A percentile compares a stretch with the other conserved stretches of the same genome.
These are phyloP conservation scores for Hyles euphorbiae DNA, from an alignment of 1,140 invertebrate species.

Conservation along the genomic window DNA sequence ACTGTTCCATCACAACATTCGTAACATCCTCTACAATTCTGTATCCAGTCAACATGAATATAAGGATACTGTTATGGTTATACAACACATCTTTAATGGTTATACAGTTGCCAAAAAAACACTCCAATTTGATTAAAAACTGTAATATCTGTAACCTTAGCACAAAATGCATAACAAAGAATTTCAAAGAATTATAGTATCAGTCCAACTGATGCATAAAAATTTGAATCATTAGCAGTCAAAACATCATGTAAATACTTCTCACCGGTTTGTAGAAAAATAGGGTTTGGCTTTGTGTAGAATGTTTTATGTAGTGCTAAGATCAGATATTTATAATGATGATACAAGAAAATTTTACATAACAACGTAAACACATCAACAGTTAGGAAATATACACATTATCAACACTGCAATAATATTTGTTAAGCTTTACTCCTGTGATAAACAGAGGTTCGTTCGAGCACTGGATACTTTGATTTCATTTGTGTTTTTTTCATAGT, in stretches of 20 bases:
- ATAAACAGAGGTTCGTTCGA: conserved; percentile 31
- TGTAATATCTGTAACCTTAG: conserved; percentile 53
- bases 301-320: conserved; percentile 42
- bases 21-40: conserved; percentile 33
- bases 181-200: conserved; percentile 3
- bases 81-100: conserved; percentile 45
- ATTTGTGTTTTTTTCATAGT: conserved; percentile 26
- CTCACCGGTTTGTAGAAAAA: background rate
- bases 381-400: conserved; percentile 48
- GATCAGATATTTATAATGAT: conserved; percentile 53
- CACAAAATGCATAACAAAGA: conserved; percentile 38
- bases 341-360: conserved; percentile 40
- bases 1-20: conserved; percentile 7
- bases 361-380: conserved; percentile 47
- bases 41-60: conserved; percentile 54
- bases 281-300: background rate
- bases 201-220: background rate
- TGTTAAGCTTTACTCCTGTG: conserved; percentile 47
- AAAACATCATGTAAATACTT: conserved; percentile 1
- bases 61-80: conserved; percentile 46
- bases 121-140: conserved; percentile 61
- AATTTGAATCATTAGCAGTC: background rate
- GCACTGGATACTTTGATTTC: conserved; percentile 46
- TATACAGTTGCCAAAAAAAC: conserved; percentile 52
- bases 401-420: conserved; percentile 50